These are phyloP conservation scores for Tetragonula clypearis DNA, from an alignment of 1,140 invertebrate species.

Conservation along the genomic window DNA sequence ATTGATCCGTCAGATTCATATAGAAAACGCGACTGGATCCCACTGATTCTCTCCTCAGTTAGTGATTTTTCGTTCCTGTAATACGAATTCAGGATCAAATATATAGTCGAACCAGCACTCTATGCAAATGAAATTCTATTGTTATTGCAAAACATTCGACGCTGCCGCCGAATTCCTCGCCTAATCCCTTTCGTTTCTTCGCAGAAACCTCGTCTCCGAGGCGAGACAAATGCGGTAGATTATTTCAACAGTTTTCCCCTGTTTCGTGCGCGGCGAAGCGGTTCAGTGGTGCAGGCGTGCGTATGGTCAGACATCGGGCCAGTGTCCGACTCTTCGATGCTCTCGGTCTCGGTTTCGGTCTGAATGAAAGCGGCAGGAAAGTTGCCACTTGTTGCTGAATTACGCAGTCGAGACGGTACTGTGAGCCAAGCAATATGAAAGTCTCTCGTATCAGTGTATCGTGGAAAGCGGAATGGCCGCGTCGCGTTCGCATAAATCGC, in stretches of 20 bases:
- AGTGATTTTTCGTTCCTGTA: too few species aligned
- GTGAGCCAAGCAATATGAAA: neutral
- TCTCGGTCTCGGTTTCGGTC: neutral
- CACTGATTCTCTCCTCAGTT: too few species aligned
- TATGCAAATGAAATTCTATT: too few species aligned
- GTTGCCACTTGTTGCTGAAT: conserved; percentile 50
- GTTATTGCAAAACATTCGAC: too few species aligned
- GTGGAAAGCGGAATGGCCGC: neutral
- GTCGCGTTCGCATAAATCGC: neutral
- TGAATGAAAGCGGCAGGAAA: neutral
- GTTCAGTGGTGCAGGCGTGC: conserved; percentile 3
- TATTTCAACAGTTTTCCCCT: neutral
- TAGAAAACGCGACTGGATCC: too few species aligned
- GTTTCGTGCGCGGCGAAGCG: neutral
- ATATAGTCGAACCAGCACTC: too few species aligned
- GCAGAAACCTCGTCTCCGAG: neutral
- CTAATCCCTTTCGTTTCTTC: neutral
- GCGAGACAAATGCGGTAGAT: neutral
- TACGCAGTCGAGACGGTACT: conserved; percentile 13
- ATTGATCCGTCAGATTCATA: too few species aligned
- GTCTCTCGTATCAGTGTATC: neutral
- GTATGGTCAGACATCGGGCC: conserved; percentile 22
- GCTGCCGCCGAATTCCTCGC: neutral
- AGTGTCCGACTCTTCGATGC: neutral
- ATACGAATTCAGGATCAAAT: too few species aligned